Conservation (phyloP, 2,888 invertebrate genomes). For the Archaeoteleia sp. region DNA sequence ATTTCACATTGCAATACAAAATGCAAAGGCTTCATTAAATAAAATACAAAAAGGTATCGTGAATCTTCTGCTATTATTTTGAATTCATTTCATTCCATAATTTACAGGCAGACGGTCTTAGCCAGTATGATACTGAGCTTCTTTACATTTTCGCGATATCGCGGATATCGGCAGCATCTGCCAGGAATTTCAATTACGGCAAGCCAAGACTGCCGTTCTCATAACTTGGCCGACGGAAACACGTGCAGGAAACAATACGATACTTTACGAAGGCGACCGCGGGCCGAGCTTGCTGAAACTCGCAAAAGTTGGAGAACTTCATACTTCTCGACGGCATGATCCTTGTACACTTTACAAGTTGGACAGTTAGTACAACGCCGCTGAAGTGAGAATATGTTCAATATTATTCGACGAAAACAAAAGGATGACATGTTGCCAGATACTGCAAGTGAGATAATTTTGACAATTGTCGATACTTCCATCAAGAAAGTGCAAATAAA, state of each 20-base stretch:
- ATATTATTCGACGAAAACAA: slow-evolving; percentile 12
- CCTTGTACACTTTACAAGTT: slow-evolving; percentile 45
- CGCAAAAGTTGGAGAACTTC: slow-evolving; percentile 44
- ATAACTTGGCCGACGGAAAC: slow-evolving; percentile 45
- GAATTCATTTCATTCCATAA: background rate
- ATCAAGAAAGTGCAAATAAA: too few relatives aligned
- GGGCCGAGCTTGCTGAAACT: slow-evolving; percentile 40
- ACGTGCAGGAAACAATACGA: slow-evolving; percentile 50
- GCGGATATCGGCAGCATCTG: slow-evolving; percentile 47
- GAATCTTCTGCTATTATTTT: background rate
- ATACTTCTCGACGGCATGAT: slow-evolving; percentile 36
- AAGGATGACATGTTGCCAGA: slow-evolving; percentile 9
- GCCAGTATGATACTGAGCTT: background rate
- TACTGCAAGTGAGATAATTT: too few relatives aligned
- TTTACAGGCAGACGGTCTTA: too few relatives aligned
- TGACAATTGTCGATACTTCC: too few relatives aligned
- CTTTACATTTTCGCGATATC: slow-evolving; percentile 32
- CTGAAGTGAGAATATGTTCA: slow-evolving; percentile 6
- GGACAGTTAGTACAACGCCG: slow-evolving; percentile 36
- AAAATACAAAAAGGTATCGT: background rate
- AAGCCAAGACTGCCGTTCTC: slow-evolving; percentile 37
- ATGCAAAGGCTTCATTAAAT: too few relatives aligned
- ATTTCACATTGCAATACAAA: too few relatives aligned
- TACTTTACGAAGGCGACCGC: slow-evolving; percentile 38
- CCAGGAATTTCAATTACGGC: slow-evolving; percentile 52